A percentile compares a stretch with the other conserved stretches of the same genome.
Conservation (phyloP, 2,113 vertebrate genomes). For the Pelmatolapia mariae region DNA sequence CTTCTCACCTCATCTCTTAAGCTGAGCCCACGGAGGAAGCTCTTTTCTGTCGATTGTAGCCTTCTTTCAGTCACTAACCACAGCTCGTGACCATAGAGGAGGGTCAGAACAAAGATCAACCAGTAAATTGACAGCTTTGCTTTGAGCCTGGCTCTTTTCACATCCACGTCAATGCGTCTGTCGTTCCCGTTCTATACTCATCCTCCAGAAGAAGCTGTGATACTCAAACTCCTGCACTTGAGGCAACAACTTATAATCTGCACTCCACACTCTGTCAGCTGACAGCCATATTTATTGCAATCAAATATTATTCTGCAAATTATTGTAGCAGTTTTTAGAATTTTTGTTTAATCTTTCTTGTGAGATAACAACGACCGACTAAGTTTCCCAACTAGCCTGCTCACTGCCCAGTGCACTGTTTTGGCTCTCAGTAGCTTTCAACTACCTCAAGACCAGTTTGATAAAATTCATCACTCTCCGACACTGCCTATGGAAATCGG, state of each 20-base stretch:
- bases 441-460: neutral
- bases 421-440: neutral
- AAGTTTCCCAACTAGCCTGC: neutral
- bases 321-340: neutral
- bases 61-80: neutral
- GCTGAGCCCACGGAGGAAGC: neutral
- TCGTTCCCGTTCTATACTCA: neutral
- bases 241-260: neutral
- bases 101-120: neutral
- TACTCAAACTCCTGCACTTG: neutral
- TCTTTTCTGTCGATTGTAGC: neutral
- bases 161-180: neutral
- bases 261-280: neutral
- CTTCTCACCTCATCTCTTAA: neutral
- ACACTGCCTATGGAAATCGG: neutral
- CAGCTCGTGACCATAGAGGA: neutral
- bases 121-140: neutral
- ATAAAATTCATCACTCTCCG: rapidly evolving
- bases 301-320: neutral
- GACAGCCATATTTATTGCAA: neutral
- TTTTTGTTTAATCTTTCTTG: neutral
- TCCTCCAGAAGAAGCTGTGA: neutral
- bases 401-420: neutral
- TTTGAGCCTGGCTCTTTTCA: neutral
- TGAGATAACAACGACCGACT: neutral